These are phyloP conservation scores for Pristionchus arcanus DNA, from an alignment of 2,888 invertebrate species.

Conservation along the genomic window DNA sequence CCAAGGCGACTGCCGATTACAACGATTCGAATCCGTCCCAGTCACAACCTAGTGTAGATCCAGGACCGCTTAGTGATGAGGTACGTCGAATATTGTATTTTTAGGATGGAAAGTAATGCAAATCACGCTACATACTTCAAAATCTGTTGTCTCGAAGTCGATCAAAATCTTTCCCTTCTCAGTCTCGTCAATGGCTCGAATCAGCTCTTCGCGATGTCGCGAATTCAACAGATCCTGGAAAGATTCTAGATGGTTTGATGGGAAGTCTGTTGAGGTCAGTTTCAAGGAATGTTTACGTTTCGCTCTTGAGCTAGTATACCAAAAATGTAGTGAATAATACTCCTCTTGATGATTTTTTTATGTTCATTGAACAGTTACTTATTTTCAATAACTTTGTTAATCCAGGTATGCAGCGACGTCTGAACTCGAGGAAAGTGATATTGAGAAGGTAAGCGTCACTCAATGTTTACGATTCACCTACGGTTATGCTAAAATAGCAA, in stretches of 20 bases:
- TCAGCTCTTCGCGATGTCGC: constrained; percentile 55
- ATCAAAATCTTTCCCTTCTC: not conserved
- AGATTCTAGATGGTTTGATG: constrained; percentile 55
- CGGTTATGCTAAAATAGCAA: not conserved
- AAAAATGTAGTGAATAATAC: no score
- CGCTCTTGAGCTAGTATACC: not conserved
- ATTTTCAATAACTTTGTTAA: not conserved
- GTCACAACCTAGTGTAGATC: not conserved
- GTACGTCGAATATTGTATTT: not conserved
- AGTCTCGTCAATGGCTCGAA: constrained; percentile 60
- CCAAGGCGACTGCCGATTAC: constrained; percentile 47
- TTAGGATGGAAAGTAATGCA: not conserved
- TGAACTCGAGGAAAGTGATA: constrained; percentile 40
- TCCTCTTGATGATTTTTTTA: no score
- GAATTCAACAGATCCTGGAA: constrained; percentile 53
- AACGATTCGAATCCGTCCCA: constrained; percentile 10
- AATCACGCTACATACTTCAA: not conserved
- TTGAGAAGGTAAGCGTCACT: not conserved
- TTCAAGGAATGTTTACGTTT: not conserved
- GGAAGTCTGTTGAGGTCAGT: constrained; percentile 45
- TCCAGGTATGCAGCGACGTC: constrained; percentile 44
- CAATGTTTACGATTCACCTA: not conserved
- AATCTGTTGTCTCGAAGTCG: not conserved
- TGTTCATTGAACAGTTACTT: not conserved
- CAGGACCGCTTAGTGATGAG: constrained; percentile 49